A percentile compares a stretch with the other conserved stretches of the same genome.
phyloP scores from a whole-genome alignment of 2,888 invertebrate species.

The Tetrapedia diversipes region DNA sequence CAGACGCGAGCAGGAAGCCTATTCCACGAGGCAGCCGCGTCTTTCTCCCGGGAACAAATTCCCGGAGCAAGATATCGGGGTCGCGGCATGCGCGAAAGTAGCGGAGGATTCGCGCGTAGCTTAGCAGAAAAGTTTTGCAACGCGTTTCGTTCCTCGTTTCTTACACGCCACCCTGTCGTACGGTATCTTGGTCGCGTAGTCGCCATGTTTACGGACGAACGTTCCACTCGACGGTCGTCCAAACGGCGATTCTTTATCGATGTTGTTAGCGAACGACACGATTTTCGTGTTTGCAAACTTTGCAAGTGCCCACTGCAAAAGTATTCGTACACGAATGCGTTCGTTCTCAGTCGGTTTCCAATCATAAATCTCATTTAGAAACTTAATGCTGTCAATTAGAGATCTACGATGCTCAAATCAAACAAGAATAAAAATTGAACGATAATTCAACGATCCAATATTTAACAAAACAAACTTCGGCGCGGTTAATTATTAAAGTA shows the following conservation, averaged over 20 bases:
- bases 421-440: no score
- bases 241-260: constrained; percentile 19
- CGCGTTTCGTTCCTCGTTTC: constrained; percentile 41
- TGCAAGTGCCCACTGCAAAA: no score
- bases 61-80: constrained; percentile 25
- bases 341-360: no score
- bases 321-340: no score
- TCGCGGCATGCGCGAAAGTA: constrained; percentile 27
- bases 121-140: constrained; percentile 60
- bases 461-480: no score
- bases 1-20: constrained; percentile 35
- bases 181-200: background rate
- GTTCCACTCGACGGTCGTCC: constrained; percentile 19
- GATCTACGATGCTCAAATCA: no score
- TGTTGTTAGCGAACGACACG: background rate
- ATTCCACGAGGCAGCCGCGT: constrained; percentile 43
- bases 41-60: constrained; percentile 48
- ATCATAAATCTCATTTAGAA: no score
- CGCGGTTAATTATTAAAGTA: background rate
- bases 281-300: no score
- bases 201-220: constrained; percentile 15
- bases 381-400: no score
- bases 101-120: constrained; percentile 53
- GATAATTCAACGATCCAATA: no score
- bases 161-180: constrained; percentile 2